These are phyloP conservation scores for Xenentodon cancila DNA, from an alignment of 2,797 vertebrate genomes.

Conservation along the genomic window DNA sequence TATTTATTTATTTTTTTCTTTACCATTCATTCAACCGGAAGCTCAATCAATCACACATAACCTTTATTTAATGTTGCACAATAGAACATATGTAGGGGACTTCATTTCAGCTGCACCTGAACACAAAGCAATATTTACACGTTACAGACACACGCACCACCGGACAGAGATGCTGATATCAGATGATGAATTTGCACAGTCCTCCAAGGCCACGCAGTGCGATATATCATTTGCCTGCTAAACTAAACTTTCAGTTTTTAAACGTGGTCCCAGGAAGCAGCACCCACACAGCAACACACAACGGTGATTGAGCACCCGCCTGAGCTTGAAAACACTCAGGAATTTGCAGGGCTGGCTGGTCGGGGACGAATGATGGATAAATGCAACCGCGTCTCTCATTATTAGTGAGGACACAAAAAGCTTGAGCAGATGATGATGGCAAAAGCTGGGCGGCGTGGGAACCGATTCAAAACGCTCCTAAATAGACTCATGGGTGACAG, in stretches of 20 bases:
- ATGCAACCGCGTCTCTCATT: slow-evolving; percentile 38
- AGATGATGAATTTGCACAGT: slow-evolving; percentile 70
- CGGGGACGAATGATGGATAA: slow-evolving; percentile 20
- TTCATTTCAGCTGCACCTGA: slow-evolving; percentile 4
- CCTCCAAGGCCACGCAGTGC: slow-evolving; percentile 59
- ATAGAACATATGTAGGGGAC: background rate
- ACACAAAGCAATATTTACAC: slow-evolving; percentile 20
- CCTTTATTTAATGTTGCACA: slow-evolving; percentile 15
- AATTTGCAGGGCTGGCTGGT: slow-evolving; percentile 41
- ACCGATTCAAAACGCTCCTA: slow-evolving; percentile 27
- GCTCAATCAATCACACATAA: slow-evolving; percentile 7
- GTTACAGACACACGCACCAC: slow-evolving; percentile 25
- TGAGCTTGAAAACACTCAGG: slow-evolving; percentile 58
- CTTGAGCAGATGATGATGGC: slow-evolving; percentile 25
- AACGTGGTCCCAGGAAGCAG: slow-evolving; percentile 51
- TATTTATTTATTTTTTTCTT: slow-evolving; percentile 4
- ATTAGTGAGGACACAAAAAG: slow-evolving; percentile 46
- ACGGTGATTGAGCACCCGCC: slow-evolving; percentile 71
- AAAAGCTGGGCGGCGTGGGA: slow-evolving; percentile 10
- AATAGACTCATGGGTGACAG: slow-evolving; percentile 15
- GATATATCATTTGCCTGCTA: slow-evolving; percentile 72
- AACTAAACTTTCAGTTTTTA: slow-evolving; percentile 73
- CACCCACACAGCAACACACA: slow-evolving; percentile 58
- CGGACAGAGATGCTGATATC: slow-evolving; percentile 68
- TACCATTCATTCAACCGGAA: background rate